A percentile compares a stretch with the other conserved stretches of the same genome.
phyloP scores from a whole-genome alignment of 2,888 invertebrate species.

The Monopis laevigella region DNA sequence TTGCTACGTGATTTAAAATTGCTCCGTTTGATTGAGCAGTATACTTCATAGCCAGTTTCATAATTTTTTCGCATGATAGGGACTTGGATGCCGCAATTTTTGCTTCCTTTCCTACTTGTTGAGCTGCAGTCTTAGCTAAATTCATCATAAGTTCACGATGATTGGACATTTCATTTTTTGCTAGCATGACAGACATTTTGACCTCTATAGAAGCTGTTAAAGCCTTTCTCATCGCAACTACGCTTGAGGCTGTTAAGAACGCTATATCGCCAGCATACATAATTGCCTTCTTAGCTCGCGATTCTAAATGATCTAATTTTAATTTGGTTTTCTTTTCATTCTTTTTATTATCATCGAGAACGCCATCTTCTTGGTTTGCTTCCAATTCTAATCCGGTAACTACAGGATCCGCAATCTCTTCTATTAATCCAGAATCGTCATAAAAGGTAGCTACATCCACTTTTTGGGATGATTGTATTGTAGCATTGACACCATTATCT shows the following conservation, averaged over 20 bases:
- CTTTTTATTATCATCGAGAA: constrained; percentile 43
- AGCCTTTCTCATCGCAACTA: constrained; percentile 54
- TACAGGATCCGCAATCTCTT: constrained; percentile 45
- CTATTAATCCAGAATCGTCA: constrained; percentile 34
- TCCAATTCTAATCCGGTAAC: constrained; percentile 36
- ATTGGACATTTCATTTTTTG: constrained; percentile 55
- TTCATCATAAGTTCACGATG: constrained; percentile 62
- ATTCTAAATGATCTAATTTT: constrained; percentile 46
- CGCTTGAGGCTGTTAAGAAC: constrained; percentile 54
- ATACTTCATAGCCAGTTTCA: constrained; percentile 52
- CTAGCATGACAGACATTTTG: constrained; percentile 53
- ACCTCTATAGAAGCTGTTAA: constrained; percentile 58
- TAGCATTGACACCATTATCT: constrained; percentile 27
- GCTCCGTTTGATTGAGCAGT: constrained; percentile 55
- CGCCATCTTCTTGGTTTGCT: constrained; percentile 44
- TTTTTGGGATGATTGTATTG: neutral
- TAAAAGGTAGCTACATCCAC: constrained; percentile 27
- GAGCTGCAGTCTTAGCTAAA: constrained; percentile 56
- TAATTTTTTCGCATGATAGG: constrained; percentile 48
- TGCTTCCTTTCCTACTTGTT: constrained; percentile 59
- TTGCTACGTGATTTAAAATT: constrained; percentile 52
- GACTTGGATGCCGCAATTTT: constrained; percentile 54
- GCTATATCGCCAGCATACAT: constrained; percentile 59
- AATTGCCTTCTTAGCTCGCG: constrained; percentile 57
- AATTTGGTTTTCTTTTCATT: constrained; percentile 45